These are phyloP conservation scores for Grantiella picta DNA, from an alignment of 2,113 vertebrate genomes.

Conservation along the genomic window DNA sequence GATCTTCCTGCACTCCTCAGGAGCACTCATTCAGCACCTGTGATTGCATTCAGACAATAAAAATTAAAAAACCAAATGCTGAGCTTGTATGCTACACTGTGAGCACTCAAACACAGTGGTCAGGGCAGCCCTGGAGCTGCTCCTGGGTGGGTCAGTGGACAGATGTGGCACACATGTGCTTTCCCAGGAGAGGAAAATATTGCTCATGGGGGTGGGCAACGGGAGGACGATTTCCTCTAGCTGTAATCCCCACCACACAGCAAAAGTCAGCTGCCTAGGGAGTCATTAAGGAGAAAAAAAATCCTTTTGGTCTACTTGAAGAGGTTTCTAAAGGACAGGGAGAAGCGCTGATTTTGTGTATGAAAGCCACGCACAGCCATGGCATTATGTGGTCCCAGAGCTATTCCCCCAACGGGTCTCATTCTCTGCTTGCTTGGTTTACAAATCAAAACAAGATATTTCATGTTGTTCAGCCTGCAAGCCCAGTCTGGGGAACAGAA, in stretches of 20 bases:
- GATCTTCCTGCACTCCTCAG: neutral
- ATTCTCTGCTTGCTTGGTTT: neutral
- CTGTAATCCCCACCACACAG: neutral
- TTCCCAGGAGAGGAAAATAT: neutral
- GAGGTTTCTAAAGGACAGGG: neutral
- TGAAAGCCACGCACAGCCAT: fast-evolving
- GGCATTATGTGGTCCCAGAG: fast-evolving
- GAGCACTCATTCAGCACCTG: neutral
- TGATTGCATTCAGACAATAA: neutral
- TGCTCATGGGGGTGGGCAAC: neutral
- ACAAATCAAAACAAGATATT: neutral
- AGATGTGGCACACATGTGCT: fast-evolving
- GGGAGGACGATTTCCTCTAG: neutral
- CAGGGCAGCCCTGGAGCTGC: neutral
- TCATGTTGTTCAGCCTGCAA: neutral
- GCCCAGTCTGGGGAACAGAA: neutral
- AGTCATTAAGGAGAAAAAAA: neutral
- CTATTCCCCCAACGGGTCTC: neutral
- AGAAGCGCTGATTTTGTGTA: neutral
- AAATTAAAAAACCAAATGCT: neutral
- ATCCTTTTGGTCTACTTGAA: neutral
- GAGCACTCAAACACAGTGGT: neutral
- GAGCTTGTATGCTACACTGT: neutral
- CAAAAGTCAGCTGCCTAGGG: neutral
- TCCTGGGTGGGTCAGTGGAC: neutral